These are phyloP conservation scores for Polia nebulosa DNA, from an alignment of 2,888 invertebrate genomes.

Conservation along the genomic window DNA sequence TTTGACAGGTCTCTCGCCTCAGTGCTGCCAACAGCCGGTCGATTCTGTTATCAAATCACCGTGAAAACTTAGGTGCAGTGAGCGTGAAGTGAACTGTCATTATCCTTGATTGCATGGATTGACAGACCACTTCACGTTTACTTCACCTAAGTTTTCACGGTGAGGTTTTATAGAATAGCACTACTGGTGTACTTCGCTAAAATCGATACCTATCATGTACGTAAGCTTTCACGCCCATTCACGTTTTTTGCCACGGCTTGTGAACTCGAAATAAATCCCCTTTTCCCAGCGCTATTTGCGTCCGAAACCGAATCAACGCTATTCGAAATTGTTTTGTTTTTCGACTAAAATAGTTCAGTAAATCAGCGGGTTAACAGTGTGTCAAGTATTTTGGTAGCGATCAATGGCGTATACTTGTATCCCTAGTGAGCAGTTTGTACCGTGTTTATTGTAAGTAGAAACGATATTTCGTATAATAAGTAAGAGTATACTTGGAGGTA, in stretches of 20 bases:
- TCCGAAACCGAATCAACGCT: slow-evolving; percentile 29
- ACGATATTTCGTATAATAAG: slow-evolving; percentile 29
- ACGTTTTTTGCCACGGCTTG: slow-evolving; percentile 10
- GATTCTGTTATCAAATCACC: too few relatives aligned
- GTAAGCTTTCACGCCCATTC: not conserved
- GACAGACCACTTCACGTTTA: too few relatives aligned
- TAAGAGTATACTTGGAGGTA: not conserved
- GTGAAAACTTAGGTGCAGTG: too few relatives aligned
- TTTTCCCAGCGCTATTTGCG: slow-evolving; percentile 25
- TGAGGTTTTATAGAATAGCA: too few relatives aligned
- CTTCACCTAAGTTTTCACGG: too few relatives aligned
- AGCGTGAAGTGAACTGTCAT: too few relatives aligned
- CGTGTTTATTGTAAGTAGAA: slow-evolving; percentile 21
- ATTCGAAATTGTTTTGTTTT: slow-evolving; percentile 56
- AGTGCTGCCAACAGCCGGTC: too few relatives aligned
- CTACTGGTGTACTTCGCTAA: too few relatives aligned
- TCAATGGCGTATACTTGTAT: slow-evolving; percentile 16
- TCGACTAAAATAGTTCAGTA: slow-evolving; percentile 49
- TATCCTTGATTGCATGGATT: too few relatives aligned
- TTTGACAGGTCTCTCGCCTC: too few relatives aligned
- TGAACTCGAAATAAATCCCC: slow-evolving; percentile 26
- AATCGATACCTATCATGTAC: not conserved
- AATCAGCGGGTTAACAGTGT: slow-evolving; percentile 46
- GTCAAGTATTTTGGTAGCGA: slow-evolving; percentile 50
- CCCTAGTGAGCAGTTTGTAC: slow-evolving; percentile 33